phyloP scores from a whole-genome alignment of 2,888 invertebrate species.

The Pocota personata region DNA sequence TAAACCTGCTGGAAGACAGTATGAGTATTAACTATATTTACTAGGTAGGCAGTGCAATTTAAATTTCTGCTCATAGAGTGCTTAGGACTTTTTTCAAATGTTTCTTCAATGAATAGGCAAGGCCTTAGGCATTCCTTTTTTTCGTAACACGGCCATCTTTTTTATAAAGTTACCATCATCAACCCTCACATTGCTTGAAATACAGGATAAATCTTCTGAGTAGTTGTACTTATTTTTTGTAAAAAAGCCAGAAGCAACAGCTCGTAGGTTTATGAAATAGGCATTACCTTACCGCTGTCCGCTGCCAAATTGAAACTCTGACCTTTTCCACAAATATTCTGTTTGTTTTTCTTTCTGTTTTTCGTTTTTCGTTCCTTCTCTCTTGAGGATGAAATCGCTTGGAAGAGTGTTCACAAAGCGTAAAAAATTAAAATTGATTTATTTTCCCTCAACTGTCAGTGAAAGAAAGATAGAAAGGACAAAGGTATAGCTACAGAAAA shows the following conservation, averaged over 20 bases:
- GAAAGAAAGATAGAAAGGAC: neutral
- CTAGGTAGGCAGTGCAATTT: too few species aligned
- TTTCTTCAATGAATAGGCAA: too few species aligned
- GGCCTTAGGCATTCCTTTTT: too few species aligned
- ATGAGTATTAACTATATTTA: too few species aligned
- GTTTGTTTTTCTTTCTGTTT: neutral
- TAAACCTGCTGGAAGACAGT: too few species aligned
- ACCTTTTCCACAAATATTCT: constrained; percentile 3
- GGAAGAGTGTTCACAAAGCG: constrained; percentile 36
- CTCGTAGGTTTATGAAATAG: neutral
- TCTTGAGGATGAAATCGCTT: constrained; percentile 23
- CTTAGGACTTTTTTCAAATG: too few species aligned
- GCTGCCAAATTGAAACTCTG: neutral
- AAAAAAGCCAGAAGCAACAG: constrained; percentile 2
- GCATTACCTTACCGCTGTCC: neutral
- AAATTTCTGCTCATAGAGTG: too few species aligned
- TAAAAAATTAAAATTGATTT: constrained; percentile 53
- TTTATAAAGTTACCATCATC: too few species aligned
- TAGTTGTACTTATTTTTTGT: neutral
- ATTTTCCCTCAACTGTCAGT: constrained; percentile 13
- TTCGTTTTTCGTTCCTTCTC: neutral
- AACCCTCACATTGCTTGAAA: too few species aligned
- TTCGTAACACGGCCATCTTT: too few species aligned
- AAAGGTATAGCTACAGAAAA: neutral
- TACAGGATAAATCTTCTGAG: neutral